A percentile compares a stretch with the other conserved stretches of the same genome.
Conservation (phyloP, 1,140 invertebrate species). For the Tetramorium alpestre region DNA sequence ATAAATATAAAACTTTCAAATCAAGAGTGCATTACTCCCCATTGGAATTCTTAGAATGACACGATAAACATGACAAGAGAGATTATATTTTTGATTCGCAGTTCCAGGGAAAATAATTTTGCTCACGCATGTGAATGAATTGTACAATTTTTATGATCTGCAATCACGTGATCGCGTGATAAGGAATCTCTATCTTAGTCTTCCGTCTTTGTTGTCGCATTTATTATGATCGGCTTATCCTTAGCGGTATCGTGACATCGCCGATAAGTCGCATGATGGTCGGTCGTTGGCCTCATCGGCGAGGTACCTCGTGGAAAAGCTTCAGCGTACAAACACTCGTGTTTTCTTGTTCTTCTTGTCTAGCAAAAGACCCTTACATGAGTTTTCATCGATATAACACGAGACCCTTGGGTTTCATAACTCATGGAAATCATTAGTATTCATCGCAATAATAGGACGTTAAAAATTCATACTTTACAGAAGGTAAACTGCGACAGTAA, state of each 20-base stretch:
- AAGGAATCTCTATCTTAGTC: conserved; percentile 34
- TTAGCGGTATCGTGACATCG: conserved; percentile 46
- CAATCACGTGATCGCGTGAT: conserved; percentile 79
- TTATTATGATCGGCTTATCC: conserved; percentile 48
- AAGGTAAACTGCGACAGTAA: background rate
- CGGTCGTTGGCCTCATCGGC: conserved; percentile 67
- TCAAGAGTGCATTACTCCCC: conserved; percentile 17
- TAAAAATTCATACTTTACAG: background rate
- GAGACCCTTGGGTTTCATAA: background rate
- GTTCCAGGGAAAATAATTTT: conserved; percentile 6
- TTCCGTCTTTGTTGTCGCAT: conserved; percentile 37
- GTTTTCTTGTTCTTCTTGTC: conserved; percentile 17
- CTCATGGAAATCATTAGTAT: background rate
- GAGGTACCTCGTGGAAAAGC: conserved; percentile 18
- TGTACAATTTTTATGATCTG: conserved; percentile 72
- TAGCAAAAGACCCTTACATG: background rate
- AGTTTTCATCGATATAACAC: conserved; percentile 1
- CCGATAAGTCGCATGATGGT: conserved; percentile 55
- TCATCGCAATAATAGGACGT: background rate
- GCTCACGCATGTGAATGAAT: conserved; percentile 32
- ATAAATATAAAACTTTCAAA: background rate
- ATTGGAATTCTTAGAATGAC: background rate
- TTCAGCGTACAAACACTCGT: background rate
- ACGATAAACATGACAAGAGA: background rate
- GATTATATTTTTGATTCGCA: background rate